Evolutionary conservation across 2,113 vertebrate species (phyloP).

Genomic region (Notarius lentiginosus): DNA sequence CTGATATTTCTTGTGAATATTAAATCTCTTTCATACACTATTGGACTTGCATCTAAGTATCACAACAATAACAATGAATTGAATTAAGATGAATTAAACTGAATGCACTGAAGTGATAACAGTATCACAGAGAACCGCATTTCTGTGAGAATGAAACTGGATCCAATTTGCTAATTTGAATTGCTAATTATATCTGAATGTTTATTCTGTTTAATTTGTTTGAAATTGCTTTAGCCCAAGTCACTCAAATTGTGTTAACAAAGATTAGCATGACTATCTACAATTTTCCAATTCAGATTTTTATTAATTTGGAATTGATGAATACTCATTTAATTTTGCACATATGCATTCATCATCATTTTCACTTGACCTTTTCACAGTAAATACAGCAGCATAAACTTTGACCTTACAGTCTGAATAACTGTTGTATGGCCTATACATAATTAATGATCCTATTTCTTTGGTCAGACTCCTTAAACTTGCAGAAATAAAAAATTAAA

Average conservation of each 20-base stretch:
- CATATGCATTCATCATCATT: conserved; percentile 32
- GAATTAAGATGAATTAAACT: background rate
- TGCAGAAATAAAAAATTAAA: conserved; percentile 23
- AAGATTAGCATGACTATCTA: background rate
- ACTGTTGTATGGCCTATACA: background rate
- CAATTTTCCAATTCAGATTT: background rate
- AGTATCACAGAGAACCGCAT: background rate
- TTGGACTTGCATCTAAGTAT: background rate
- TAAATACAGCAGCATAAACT: conserved; percentile 1
- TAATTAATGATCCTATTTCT: conserved; percentile 2
- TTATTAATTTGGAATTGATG: background rate
- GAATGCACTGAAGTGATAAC: conserved; percentile 21
- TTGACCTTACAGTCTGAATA: conserved; percentile 11
- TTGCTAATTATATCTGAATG: conserved; percentile 33
- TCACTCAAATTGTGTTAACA: background rate
- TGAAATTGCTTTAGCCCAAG: conserved; percentile 10
- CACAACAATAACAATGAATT: background rate
- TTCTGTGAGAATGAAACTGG: background rate
- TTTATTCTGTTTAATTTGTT: conserved; percentile 28
- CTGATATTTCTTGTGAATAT: background rate
- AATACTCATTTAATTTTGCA: conserved; percentile 2
- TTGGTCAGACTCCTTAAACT: background rate
- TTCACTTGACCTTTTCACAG: background rate
- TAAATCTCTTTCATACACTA: background rate
- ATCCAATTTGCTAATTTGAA: conserved; percentile 21